phyloP scores from a whole-genome alignment of 2,797 vertebrate genomes.

The Catamblyrhynchus diadema region DNA sequence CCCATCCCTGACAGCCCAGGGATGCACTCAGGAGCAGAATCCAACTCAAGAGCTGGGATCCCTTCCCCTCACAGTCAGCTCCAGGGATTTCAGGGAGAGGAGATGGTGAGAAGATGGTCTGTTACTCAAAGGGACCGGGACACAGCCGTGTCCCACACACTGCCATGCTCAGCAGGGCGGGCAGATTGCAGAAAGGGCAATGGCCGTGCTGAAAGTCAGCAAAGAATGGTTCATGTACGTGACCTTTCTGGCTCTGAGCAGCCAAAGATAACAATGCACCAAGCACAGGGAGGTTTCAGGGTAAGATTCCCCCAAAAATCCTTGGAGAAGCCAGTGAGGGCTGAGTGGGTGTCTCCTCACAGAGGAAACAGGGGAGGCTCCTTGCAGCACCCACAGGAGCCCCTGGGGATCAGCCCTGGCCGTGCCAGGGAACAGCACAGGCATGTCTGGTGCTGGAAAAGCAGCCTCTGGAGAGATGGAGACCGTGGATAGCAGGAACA shows the following conservation, averaged over 20 bases:
- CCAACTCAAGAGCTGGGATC: fast-evolving
- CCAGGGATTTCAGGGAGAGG: not conserved
- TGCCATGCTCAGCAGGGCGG: not conserved
- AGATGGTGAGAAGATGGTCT: not conserved
- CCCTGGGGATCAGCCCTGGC: not conserved
- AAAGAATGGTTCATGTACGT: not conserved
- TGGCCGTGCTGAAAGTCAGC: not conserved
- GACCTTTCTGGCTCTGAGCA: not conserved
- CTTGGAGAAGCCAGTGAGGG: not conserved
- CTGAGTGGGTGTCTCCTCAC: not conserved
- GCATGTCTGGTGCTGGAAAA: conserved; percentile 2
- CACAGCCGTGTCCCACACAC: not conserved
- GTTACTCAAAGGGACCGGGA: not conserved
- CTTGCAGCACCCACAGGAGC: not conserved
- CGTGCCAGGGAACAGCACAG: not conserved
- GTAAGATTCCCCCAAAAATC: not conserved
- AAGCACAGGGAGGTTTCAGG: not conserved
- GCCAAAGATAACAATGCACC: not conserved
- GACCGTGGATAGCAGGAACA: conserved; percentile 39
- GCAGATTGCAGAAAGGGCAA: not conserved
- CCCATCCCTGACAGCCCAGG: fast-evolving
- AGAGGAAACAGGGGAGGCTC: not conserved
- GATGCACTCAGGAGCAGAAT: not conserved
- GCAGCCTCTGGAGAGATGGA: conserved; percentile 11
- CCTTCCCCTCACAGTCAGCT: not conserved